Base-by-base conservation (phyloP, 2,113 vertebrate genomes). In the human region DNA sequence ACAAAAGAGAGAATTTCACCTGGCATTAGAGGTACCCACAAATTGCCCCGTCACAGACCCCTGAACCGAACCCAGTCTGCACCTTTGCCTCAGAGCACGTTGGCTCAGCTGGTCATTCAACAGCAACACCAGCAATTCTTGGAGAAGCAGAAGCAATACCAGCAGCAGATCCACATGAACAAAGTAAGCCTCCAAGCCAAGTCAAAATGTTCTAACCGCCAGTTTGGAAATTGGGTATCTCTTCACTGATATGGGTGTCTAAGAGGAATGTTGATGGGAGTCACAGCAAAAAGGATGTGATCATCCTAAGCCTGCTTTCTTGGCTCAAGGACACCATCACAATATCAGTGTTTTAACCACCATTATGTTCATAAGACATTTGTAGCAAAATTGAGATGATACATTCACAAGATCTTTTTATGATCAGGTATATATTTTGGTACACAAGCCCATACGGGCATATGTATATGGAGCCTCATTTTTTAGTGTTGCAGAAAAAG, bases 61-160 rank as follows among this genome's bases (percentile, higher is more conserved):
- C 98, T 99, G 97, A 99, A 99, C 98, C 98, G 99, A 98, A 99
- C 99, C 84, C 99, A 99, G 98, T 99, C 99, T 23, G 99, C 99
- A 38, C 99, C 99, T 48, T 99, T 99, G 98, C 99, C 99, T 94
- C 99, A 99, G 98, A 99, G 99, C 97, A 99, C 99, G 0, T 98
- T 99, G 98, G 99, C 99, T 86, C 99, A 99, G 97, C 99, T 99
- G 84, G 99, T 99, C 97, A 99, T 99, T 97, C 99, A 99, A 98
- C 99, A 99, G 98, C 99, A 99, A 81, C 99, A 99, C 98, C 99
- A 99, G 98, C 99, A 99, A 59, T 99, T 99, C 98, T 98, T 99
- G 98, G 99, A 99, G 98, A 99, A 99, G 94, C 99, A 99, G 98
- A 99, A 99, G 98, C 99, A 99, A 90, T 99, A 99, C 98, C 99